Conservation (phyloP, 2,797 vertebrate species). For the Salmo trutta region DNA sequence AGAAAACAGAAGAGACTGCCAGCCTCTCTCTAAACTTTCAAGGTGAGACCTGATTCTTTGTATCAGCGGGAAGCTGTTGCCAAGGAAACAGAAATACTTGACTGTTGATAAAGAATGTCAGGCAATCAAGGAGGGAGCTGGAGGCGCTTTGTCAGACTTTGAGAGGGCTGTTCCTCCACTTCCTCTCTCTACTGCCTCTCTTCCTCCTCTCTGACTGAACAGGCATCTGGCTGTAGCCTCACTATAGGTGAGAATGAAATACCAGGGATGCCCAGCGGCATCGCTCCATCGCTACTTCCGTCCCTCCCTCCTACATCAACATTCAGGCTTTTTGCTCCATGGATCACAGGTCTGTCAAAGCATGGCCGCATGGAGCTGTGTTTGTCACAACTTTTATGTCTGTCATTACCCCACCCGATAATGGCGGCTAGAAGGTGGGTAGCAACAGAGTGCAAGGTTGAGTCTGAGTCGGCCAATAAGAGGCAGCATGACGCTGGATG, state of each 20-base stretch:
- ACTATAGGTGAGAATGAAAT: constrained; percentile 47
- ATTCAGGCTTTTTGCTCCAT: constrained; percentile 2
- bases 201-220: constrained; percentile 31
- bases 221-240: constrained; percentile 47
- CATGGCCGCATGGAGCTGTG: not conserved
- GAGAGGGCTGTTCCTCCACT: constrained; percentile 49
- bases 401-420: constrained; percentile 58
- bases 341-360: constrained; percentile 3
- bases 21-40: constrained; percentile 60
- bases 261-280: constrained; percentile 39
- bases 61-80: constrained; percentile 73
- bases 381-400: constrained; percentile 49
- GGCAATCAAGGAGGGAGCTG: constrained; percentile 70
- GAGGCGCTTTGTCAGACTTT: constrained; percentile 58
- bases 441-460: constrained; percentile 48
- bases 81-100: constrained; percentile 76
- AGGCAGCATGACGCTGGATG: constrained; percentile 35
- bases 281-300: constrained; percentile 9
- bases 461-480: constrained; percentile 34
- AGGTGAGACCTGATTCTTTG: constrained; percentile 73
- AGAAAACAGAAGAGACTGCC: constrained; percentile 52
- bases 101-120: constrained; percentile 77
- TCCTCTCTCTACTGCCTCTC: too few relatives aligned
- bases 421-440: constrained; percentile 65
- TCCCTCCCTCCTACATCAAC: not conserved